These are phyloP conservation scores for Tapirus indicus DNA, from an alignment of 2,797 vertebrate species.

Conservation along the genomic window DNA sequence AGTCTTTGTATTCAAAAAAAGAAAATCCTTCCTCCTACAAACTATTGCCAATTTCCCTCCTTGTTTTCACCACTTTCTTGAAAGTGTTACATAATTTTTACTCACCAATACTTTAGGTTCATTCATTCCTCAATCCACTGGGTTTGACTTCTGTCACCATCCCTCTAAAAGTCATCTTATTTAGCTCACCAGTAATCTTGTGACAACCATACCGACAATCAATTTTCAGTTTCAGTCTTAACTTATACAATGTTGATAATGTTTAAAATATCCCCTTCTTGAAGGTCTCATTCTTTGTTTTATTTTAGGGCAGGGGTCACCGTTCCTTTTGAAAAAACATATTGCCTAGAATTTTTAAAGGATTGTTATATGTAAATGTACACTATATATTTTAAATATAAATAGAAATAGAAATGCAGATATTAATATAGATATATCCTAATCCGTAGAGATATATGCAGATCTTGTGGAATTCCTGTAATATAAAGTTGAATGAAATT, in stretches of 20 bases:
- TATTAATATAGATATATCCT: background rate
- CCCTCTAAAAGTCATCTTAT: background rate
- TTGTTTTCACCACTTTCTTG: slow-evolving; percentile 22
- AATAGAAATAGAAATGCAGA: background rate
- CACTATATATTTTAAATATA: background rate
- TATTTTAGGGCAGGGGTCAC: fast-evolving
- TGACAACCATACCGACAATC: background rate
- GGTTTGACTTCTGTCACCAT: background rate
- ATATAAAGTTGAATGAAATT: background rate
- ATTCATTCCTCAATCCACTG: background rate
- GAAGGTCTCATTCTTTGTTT: slow-evolving; percentile 9
- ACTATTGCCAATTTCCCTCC: background rate
- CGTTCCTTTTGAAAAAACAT: background rate
- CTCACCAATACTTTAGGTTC: background rate
- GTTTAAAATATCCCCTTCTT: background rate
- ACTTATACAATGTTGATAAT: background rate
- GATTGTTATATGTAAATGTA: background rate
- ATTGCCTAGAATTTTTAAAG: background rate
- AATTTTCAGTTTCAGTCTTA: background rate
- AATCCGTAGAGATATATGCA: background rate
- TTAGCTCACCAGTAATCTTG: background rate
- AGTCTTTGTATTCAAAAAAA: background rate
- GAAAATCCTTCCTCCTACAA: background rate
- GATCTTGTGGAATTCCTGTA: background rate
- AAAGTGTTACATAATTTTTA: background rate